Percentiles rank a stretch among this genome's conserved stretches.
Evolutionary conservation across 2,113 vertebrate species (phyloP).

Genomic region (Pelecanus crispus): DNA sequence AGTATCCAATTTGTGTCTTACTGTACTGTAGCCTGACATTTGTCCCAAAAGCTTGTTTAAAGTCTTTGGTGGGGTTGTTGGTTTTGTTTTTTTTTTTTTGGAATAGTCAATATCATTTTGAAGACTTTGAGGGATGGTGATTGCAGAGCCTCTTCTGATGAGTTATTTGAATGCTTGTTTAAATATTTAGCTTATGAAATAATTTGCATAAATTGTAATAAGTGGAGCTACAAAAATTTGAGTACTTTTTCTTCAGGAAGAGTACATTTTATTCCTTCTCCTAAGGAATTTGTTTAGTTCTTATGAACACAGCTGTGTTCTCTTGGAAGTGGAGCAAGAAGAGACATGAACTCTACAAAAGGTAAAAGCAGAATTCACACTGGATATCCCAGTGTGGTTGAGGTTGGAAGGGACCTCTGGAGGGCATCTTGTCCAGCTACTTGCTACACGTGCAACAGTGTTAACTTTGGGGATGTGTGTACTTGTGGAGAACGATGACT

Average conservation of each 20-base stretch:
- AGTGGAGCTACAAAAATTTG: background rate
- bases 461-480: background rate
- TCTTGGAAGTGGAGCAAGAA: background rate
- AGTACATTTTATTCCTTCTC: background rate
- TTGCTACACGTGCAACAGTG: rapidly evolving
- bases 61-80: background rate
- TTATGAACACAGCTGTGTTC: background rate
- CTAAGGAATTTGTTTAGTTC: background rate
- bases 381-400: background rate
- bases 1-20: background rate
- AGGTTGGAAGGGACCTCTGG: background rate
- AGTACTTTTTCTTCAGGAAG: background rate
- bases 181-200: background rate
- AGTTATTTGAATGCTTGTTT: background rate
- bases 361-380: rapidly evolving
- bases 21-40: background rate
- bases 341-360: background rate
- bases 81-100: background rate
- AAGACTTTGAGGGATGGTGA: background rate
- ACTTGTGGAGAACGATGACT: background rate
- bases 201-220: background rate
- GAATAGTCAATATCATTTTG: background rate
- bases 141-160: background rate
- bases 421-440: background rate
- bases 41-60: background rate